Percentiles rank a stretch among this genome's conserved stretches.
phyloP scores from a whole-genome alignment of 2,888 invertebrate species.

The Eurois occulta region DNA sequence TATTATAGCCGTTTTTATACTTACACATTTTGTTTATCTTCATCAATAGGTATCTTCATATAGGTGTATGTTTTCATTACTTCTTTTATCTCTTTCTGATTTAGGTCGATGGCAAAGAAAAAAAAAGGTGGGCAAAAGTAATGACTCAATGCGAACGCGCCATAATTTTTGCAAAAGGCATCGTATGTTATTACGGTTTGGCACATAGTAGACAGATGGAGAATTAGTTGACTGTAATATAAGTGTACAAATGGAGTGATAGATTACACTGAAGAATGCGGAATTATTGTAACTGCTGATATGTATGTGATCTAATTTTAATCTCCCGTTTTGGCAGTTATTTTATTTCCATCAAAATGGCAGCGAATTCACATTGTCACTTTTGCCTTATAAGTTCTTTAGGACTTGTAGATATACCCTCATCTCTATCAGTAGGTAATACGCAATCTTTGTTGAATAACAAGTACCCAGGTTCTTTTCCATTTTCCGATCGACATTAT shows the following conservation, averaged over 20 bases:
- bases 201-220: neutral
- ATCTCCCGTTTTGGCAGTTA: neutral
- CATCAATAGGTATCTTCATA: neutral
- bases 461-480: neutral
- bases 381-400: slow-evolving; percentile 3
- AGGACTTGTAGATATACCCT: neutral
- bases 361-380: neutral
- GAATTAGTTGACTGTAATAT: neutral
- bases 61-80: neutral
- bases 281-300: neutral
- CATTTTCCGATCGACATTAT: slow-evolving; percentile 10
- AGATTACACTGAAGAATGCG: neutral
- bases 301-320: neutral
- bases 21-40: no score
- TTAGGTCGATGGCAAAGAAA: neutral
- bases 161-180: neutral
- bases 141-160: neutral
- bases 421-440: neutral
- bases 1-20: neutral
- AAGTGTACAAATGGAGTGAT: neutral
- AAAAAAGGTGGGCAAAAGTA: neutral
- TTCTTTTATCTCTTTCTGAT: neutral
- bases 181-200: neutral
- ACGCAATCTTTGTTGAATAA: slow-evolving; percentile 8
- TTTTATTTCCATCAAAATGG: neutral